Percentiles rank a stretch among this genome's conserved stretches.
These are phyloP conservation scores for Mizuhopecten yessoensis DNA, from an alignment of 1,140 invertebrate genomes.

Conservation along the genomic window DNA sequence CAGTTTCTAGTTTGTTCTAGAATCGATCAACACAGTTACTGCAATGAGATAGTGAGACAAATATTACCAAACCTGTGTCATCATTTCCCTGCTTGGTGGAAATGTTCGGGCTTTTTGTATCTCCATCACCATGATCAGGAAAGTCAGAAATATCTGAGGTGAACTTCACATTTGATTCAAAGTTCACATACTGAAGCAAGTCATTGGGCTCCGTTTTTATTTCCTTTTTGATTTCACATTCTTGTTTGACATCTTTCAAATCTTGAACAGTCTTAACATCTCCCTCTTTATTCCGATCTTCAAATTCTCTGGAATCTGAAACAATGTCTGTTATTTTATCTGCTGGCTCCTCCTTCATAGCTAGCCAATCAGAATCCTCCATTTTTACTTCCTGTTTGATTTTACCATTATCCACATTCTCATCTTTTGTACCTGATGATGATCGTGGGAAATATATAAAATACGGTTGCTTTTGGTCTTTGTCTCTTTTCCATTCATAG, in stretches of 20 bases:
- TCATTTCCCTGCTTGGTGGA: not conserved
- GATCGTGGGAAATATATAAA: conserved; percentile 88
- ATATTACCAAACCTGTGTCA: not conserved
- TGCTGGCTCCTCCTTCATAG: not conserved
- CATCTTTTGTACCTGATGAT: conserved; percentile 20
- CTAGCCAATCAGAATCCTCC: not conserved
- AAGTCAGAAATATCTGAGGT: not conserved
- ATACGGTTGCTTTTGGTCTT: conserved; percentile 89
- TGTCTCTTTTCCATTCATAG: conserved; percentile 92
- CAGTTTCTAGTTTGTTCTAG: too few species aligned
- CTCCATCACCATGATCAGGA: not conserved
- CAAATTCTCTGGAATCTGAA: not conserved
- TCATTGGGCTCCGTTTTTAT: conserved; percentile 44
- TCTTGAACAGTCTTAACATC: not conserved
- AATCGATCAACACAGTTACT: too few species aligned
- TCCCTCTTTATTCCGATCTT: not conserved
- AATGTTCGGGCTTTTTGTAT: not conserved
- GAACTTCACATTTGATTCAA: too few species aligned
- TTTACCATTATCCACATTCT: not conserved
- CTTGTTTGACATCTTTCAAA: not conserved
- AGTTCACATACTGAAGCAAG: not conserved
- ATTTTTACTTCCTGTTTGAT: conserved; percentile 32
- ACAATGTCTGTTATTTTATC: conserved; percentile 12
- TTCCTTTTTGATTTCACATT: not conserved
- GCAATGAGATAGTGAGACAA: too few species aligned